phyloP scores from a whole-genome alignment of 2,888 invertebrate genomes.

The Muschampia plurimacula region DNA sequence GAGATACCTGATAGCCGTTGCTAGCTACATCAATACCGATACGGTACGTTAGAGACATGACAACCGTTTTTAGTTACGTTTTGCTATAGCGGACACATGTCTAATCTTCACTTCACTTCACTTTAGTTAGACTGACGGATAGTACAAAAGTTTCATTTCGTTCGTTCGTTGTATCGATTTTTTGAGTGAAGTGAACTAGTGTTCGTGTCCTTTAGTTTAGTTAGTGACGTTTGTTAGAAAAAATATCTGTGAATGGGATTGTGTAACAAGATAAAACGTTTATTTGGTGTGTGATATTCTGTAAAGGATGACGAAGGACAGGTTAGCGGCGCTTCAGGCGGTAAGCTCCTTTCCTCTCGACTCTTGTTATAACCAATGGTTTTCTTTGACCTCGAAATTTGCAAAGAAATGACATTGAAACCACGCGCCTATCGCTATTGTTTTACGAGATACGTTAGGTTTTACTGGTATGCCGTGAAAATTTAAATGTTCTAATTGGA shows the following conservation, averaged over 20 bases:
- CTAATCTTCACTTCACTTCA: slow-evolving; percentile 55
- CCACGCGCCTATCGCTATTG: slow-evolving; percentile 51
- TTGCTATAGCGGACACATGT: too few species aligned
- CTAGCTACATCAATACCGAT: too few species aligned
- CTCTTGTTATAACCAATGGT: slow-evolving; percentile 71
- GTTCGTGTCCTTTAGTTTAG: slow-evolving; percentile 90
- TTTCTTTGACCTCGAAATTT: slow-evolving; percentile 76
- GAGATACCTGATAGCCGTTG: too few species aligned
- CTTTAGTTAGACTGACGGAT: slow-evolving; percentile 81
- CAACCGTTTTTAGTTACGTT: too few species aligned
- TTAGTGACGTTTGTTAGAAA: slow-evolving; percentile 90
- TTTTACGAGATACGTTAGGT: background rate
- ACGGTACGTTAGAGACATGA: too few species aligned
- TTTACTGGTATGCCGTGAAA: slow-evolving; percentile 7
- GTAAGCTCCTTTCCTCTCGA: slow-evolving; percentile 86
- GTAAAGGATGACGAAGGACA: slow-evolving; percentile 97
- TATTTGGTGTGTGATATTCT: slow-evolving; percentile 88
- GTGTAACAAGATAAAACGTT: slow-evolving; percentile 88
- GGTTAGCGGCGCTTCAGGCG: slow-evolving; percentile 98
- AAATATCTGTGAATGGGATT: slow-evolving; percentile 92
- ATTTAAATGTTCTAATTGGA: slow-evolving; percentile 36
- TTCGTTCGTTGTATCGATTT: slow-evolving; percentile 92
- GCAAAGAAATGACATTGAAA: slow-evolving; percentile 65
- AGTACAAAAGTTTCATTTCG: slow-evolving; percentile 85
- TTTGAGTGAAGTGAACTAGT: slow-evolving; percentile 89